Base-by-base conservation (phyloP, 2,888 invertebrate species). In the Merodon equestris region DNA sequence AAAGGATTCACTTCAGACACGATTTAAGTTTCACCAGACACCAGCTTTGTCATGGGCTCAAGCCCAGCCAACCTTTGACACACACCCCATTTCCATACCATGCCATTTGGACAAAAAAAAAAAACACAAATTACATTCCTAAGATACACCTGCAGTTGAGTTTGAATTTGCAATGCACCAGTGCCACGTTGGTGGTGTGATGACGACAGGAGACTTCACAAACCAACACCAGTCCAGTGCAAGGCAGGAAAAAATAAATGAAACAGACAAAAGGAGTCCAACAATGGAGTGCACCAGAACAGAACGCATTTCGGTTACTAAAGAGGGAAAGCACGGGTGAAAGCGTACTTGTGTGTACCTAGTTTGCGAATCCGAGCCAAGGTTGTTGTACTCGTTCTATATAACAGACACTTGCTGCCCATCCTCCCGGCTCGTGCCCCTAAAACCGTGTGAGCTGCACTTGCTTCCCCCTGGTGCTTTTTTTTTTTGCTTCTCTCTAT, bases 381-480 rank as follows among this genome's bases (percentile, higher is more conserved):
- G 79, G 79, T 79, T 79, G 73, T 79, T 79, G 79, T 79, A 68
- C 73, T 73, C 79, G 79, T 79, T 79, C 79, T 79, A 79, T 73
- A 79, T 79, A 79, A 68, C 34, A 64, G 54, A 72, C 68, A 67
- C 68, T 72, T 58, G 70, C 58, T 50, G 27, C 17, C 58, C 58
- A 17, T 64, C 19, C 66, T 42, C 18, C 27, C 27, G 7, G 27
- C 27, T 27, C 27, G 7, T n/a, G n/a, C n/a, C n/a, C n/a, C n/a
- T n/a, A n/a, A n/a, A 53, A 42, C 36, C 58, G 60, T 50, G 48
- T n/a, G 19, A n/a, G 27, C 51, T 14, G 53, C 15, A 47, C 10
- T 53, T n/a, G 48, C 17, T 18, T 42, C 42, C 51, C 17, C 45
- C 36, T 44, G 54, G 19, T 60, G 58, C 44, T 51, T 0, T 47